These are phyloP conservation scores for Sinelater perroti DNA, from an alignment of 2,888 invertebrate species.

Conservation along the genomic window DNA sequence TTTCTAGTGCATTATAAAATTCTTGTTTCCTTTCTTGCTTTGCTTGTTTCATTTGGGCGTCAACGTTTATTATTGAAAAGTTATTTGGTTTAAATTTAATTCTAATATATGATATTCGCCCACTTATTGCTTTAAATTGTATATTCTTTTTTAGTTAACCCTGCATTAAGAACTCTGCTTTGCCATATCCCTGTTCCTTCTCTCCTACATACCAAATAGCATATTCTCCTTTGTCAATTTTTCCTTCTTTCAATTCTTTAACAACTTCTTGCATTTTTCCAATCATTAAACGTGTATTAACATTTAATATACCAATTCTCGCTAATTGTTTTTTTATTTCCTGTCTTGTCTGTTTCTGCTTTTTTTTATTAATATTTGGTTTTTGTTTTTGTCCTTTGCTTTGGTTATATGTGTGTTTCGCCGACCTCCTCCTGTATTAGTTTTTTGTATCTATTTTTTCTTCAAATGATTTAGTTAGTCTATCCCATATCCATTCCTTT, in stretches of 20 bases:
- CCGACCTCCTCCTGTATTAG: slow-evolving; percentile 7
- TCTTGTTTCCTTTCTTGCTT: too few relatives aligned
- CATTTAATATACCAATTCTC: not conserved
- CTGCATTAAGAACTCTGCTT: slow-evolving; percentile 11
- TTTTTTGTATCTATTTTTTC: slow-evolving; percentile 13
- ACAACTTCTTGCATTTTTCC: slow-evolving; percentile 10
- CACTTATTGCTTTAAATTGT: slow-evolving; percentile 1
- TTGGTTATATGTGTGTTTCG: not conserved
- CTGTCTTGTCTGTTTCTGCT: slow-evolving; percentile 6
- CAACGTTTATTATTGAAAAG: not conserved
- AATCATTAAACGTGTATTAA: slow-evolving; percentile 3
- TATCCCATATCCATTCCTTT: too few relatives aligned
- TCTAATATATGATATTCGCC: not conserved
- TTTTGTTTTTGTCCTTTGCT: slow-evolving; percentile 5
- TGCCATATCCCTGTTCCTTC: slow-evolving; percentile 4
- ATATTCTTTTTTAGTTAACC: slow-evolving; percentile 9
- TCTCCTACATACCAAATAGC: slow-evolving; percentile 6
- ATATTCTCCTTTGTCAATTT: slow-evolving; percentile 14
- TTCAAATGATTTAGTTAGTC: not conserved
- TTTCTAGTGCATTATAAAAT: too few relatives aligned
- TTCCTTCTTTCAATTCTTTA: too few relatives aligned
- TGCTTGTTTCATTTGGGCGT: too few relatives aligned
- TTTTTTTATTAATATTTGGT: slow-evolving; percentile 12
- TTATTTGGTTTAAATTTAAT: not conserved
- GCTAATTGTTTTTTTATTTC: slow-evolving; percentile 8